Conservation (phyloP, 2,888 invertebrate species). For the Chalcosyrphus nemorum region DNA sequence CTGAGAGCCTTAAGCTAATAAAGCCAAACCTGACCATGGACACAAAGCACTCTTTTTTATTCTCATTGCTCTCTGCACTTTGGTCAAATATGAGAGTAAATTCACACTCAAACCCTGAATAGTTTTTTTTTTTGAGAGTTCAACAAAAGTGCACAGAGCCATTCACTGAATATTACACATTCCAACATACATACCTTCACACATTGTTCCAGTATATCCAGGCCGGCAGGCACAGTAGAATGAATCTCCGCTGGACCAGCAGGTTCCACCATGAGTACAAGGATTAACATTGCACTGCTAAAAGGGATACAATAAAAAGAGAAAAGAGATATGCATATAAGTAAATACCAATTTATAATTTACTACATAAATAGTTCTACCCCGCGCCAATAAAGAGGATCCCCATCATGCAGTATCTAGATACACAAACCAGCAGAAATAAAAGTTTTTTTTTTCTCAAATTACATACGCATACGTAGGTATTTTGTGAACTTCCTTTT, state of each 20-base stretch:
- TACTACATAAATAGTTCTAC: slow-evolving; percentile 56
- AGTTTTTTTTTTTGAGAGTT: slow-evolving; percentile 51
- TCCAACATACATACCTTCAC: slow-evolving; percentile 86
- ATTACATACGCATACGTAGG: slow-evolving; percentile 24
- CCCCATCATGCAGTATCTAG: neutral
- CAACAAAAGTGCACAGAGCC: slow-evolving; percentile 18
- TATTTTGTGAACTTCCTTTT: too few species aligned
- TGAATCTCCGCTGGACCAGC: slow-evolving; percentile 89
- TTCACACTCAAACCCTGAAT: slow-evolving; percentile 30
- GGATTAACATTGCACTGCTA: slow-evolving; percentile 89
- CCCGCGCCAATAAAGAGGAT: slow-evolving; percentile 28
- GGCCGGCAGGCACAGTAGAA: slow-evolving; percentile 91
- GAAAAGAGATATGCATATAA: slow-evolving; percentile 23
- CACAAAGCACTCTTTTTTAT: neutral
- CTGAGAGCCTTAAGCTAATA: slow-evolving; percentile 1
- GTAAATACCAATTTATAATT: slow-evolving; percentile 65
- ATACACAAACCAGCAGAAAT: slow-evolving; percentile 18
- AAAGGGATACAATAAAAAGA: slow-evolving; percentile 60
- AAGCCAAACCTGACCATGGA: neutral
- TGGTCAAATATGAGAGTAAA: slow-evolving; percentile 41
- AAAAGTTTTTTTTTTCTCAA: neutral
- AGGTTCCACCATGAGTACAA: slow-evolving; percentile 89
- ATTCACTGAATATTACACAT: slow-evolving; percentile 18
- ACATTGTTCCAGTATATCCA: slow-evolving; percentile 90
- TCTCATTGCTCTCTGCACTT: slow-evolving; percentile 14